phyloP scores from a whole-genome alignment of 2,888 invertebrate species.

The Papilio gigon region DNA sequence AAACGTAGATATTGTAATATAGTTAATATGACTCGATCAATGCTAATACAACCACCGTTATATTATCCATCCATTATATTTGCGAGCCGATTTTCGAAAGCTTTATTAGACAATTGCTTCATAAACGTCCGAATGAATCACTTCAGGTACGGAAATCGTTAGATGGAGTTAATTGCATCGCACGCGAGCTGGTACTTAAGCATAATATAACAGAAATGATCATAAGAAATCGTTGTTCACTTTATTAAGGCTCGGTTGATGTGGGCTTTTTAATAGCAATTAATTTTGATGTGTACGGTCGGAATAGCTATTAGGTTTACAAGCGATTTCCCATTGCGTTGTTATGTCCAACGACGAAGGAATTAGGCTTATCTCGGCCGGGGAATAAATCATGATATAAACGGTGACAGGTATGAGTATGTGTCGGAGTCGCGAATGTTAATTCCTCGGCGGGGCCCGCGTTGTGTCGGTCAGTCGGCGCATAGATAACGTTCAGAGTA shows the following conservation, averaged over 20 bases:
- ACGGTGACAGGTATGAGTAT: slow-evolving; percentile 50
- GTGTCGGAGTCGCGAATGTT: slow-evolving; percentile 65
- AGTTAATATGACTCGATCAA: slow-evolving; percentile 23
- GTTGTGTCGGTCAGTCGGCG: slow-evolving; percentile 57
- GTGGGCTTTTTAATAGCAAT: slow-evolving; percentile 36
- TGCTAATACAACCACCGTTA: slow-evolving; percentile 17
- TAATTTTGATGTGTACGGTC: slow-evolving; percentile 33
- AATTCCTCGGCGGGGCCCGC: slow-evolving; percentile 62
- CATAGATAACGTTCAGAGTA: slow-evolving; percentile 55
- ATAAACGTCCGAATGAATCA: slow-evolving; percentile 45
- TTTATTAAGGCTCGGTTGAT: slow-evolving; percentile 32
- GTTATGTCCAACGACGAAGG: slow-evolving; percentile 46
- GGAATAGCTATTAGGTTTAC: slow-evolving; percentile 21
- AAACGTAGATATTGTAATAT: neutral
- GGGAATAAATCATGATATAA: slow-evolving; percentile 66
- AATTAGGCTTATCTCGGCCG: slow-evolving; percentile 42
- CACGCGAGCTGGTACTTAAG: slow-evolving; percentile 59
- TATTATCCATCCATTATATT: slow-evolving; percentile 29
- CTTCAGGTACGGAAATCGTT: slow-evolving; percentile 51
- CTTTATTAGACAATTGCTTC: slow-evolving; percentile 47
- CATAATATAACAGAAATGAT: slow-evolving; percentile 48
- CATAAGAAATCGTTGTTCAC: slow-evolving; percentile 45
- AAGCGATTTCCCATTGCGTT: slow-evolving; percentile 42
- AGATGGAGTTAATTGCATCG: slow-evolving; percentile 46
- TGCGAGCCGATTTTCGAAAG: slow-evolving; percentile 35